A percentile compares a stretch with the other conserved stretches of the same genome.
These are phyloP conservation scores for Bubo bubo DNA, from an alignment of 2,113 vertebrate species.

Conservation along the genomic window DNA sequence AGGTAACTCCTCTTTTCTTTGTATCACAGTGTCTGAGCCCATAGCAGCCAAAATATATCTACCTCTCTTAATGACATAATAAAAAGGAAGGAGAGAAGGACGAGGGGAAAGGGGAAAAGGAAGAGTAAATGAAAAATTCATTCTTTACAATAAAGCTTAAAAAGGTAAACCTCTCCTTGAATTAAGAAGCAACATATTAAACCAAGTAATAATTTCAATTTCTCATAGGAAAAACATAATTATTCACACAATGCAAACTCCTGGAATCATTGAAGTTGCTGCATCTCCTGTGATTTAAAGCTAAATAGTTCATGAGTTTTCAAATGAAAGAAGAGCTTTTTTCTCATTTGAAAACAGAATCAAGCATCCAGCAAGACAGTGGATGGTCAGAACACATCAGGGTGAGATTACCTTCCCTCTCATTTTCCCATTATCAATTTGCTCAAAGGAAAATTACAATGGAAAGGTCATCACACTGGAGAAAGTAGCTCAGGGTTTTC, in stretches of 20 bases:
- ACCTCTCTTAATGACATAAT: neutral
- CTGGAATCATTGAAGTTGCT: neutral
- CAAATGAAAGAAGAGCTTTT: neutral
- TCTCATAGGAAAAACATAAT: neutral
- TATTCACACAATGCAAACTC: neutral
- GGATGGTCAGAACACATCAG: neutral
- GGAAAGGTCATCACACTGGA: constrained; percentile 48
- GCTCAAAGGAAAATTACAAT: constrained; percentile 53
- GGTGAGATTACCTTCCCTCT: neutral
- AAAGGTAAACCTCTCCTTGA: neutral
- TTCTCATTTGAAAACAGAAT: neutral
- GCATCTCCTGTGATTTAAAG: neutral
- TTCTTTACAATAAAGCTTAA: neutral
- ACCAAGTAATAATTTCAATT: neutral
- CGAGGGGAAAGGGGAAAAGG: neutral
- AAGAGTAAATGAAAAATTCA: neutral
- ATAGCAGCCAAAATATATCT: neutral
- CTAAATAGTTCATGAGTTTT: neutral
- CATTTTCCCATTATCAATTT: constrained; percentile 25
- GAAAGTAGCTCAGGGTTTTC: constrained; percentile 68
- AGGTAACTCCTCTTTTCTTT: neutral
- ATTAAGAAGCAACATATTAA: neutral
- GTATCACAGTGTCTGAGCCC: neutral
- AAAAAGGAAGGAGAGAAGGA: neutral
- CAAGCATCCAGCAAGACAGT: neutral